Percentiles rank a stretch among this genome's conserved stretches.
Evolutionary conservation across 2,113 vertebrate species (phyloP).

Genomic region (Formicarius rufipectus): DNA sequence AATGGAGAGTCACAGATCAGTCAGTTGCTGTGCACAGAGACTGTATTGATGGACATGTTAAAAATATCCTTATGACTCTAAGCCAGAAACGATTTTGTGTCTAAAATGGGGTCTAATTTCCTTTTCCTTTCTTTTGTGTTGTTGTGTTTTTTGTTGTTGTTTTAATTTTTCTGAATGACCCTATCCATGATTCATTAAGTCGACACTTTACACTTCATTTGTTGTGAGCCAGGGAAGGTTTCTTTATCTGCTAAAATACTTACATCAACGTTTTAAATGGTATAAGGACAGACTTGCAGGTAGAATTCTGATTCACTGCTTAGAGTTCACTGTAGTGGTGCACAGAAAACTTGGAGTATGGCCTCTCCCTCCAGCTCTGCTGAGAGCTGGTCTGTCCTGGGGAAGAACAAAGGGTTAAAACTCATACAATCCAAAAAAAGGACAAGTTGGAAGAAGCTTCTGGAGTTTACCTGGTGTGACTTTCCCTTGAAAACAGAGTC

Average conservation of each 20-base stretch:
- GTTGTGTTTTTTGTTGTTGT: not conserved
- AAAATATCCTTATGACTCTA: slow-evolving; percentile 31
- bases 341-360: not conserved
- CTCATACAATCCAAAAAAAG: not conserved
- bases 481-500: not conserved
- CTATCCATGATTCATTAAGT: not conserved
- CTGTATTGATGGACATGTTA: slow-evolving; percentile 25
- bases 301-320: not conserved
- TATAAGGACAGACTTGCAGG: not conserved
- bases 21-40: slow-evolving; percentile 1
- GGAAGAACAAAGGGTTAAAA: not conserved
- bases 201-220: not conserved
- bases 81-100: slow-evolving; percentile 41
- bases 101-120: slow-evolving; percentile 43
- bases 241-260: not conserved
- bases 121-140: not conserved
- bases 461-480: not conserved
- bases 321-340: not conserved
- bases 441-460: not conserved
- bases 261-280: not conserved
- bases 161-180: not conserved
- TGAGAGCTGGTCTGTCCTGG: not conserved
- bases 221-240: not conserved
- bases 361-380: not conserved
- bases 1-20: not conserved